Conservation (phyloP, 2,113 vertebrate species). For the Rhineura floridana region DNA sequence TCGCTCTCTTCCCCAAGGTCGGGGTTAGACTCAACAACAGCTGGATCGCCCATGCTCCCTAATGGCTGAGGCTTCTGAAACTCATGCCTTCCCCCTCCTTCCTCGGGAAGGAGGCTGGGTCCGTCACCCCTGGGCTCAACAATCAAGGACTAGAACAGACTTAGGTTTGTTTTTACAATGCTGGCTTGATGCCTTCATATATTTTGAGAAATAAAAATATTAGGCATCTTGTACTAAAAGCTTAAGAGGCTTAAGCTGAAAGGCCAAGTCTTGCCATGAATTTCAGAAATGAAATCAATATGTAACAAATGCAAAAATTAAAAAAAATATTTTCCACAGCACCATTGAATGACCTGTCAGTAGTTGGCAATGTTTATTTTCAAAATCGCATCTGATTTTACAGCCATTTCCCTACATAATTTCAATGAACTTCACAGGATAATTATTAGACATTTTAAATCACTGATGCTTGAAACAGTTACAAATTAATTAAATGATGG, state of each 20-base stretch:
- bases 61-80: too few relatives aligned
- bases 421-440: conserved; percentile 42
- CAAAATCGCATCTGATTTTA: conserved; percentile 38
- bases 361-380: conserved; percentile 24
- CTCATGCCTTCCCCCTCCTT: too few relatives aligned
- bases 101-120: too few relatives aligned
- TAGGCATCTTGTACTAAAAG: background rate
- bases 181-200: background rate
- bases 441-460: conserved; percentile 39
- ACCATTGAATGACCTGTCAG: background rate
- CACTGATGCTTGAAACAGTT: conserved; percentile 27
- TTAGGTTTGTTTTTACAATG: background rate
- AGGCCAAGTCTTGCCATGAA: conserved; percentile 4
- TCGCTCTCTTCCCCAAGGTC: too few relatives aligned
- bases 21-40: too few relatives aligned
- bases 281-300: background rate
- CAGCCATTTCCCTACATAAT: conserved; percentile 14
- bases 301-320: background rate
- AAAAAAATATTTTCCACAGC: background rate
- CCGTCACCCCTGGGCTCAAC: too few relatives aligned
- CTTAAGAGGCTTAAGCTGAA: background rate
- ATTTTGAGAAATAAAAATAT: background rate
- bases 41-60: too few relatives aligned
- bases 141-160: background rate
- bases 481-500: conserved; percentile 38